Evolutionary conservation across 1,140 invertebrate genomes (phyloP).

Genomic region (Coelopa frigida): DNA sequence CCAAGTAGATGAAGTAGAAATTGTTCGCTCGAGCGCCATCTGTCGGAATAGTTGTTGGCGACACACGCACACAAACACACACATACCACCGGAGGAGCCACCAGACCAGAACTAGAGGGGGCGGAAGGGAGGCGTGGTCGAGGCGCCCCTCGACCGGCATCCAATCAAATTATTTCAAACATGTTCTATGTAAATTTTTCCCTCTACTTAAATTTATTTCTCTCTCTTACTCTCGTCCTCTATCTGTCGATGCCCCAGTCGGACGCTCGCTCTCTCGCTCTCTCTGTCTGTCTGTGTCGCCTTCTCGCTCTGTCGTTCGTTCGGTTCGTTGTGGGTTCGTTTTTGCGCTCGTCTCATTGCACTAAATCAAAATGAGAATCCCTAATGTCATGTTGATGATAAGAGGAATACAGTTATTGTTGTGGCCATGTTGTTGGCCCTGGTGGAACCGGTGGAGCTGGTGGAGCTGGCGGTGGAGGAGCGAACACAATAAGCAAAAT

Average conservation of each 20-base stretch:
- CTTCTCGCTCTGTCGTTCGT: background rate
- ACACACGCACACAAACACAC: no score
- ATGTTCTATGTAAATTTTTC: constrained; percentile 8
- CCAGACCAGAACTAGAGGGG: no score
- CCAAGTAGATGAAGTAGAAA: no score
- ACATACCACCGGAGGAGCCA: no score
- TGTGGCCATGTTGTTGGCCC: no score
- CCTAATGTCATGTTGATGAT: constrained; percentile 13
- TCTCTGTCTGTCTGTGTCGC: background rate
- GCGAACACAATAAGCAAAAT: background rate
- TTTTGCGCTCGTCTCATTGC: constrained; percentile 11
- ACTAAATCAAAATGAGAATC: constrained; percentile 13
- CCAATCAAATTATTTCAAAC: constrained; percentile 14
- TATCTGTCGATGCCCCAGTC: no score
- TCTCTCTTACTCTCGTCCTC: background rate
- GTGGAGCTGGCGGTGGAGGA: constrained; percentile 2
- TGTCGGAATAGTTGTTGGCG: no score
- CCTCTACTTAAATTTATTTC: background rate
- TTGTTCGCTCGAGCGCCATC: no score
- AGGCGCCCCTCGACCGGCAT: constrained; percentile 9
- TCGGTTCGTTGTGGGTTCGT: constrained; percentile 1
- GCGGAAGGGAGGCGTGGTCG: no score
- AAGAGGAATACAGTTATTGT: constrained; percentile 10
- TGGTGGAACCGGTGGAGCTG: no score
- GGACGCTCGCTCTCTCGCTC: constrained; percentile 4